Evolutionary conservation across 1,140 invertebrate genomes (phyloP), one percentile per base, ranked within the genome.

Genomic region (Hyles euphorbiae): DNA sequence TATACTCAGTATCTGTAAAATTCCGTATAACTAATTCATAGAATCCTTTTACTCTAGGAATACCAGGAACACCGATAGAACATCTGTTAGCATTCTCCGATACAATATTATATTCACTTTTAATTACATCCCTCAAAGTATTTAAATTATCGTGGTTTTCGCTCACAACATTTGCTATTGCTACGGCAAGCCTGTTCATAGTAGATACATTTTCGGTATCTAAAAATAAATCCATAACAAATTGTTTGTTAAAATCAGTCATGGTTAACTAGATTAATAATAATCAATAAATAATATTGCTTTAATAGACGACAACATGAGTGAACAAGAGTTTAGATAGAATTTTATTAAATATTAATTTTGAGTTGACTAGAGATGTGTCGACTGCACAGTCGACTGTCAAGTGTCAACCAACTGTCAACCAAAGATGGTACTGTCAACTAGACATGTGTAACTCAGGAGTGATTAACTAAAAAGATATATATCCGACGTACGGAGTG

Each of bases 221-320:
- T 54, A 88, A 67, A 66, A 88, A 88, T 45, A 87, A 56, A 52
- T 80, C 74, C 62, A 78, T 83, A 8, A 87, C 50, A 63, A 86
- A 83, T 56, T 87, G 74, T 58, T 68, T 81, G 54, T 81, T 64
- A 52, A 80, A 75, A 56, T 72, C 65, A 64, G 74, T 72, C 64
- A 69, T 78, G 51, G 1, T 53, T 47, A 40, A 5, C 2, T 40
- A 5, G 4, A 40, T 40, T 40, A 5, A 8, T 40, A 3, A 36
- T 36, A 36, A 36, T 36, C 36, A 36, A 4, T 36, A 36, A 4
- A n/a, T n/a, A n/a, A n/a, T n/a, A n/a, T n/a, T n/a, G n/a, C n/a
- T n/a, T n/a, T n/a, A n/a, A n/a, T n/a, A n/a, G n/a, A n/a, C n/a
- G n/a, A n/a, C n/a, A n/a, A n/a, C n/a, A n/a, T n/a, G n/a, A n/a